phyloP scores from a whole-genome alignment of 2,113 vertebrate genomes.

The Pristiophorus japonicus region DNA sequence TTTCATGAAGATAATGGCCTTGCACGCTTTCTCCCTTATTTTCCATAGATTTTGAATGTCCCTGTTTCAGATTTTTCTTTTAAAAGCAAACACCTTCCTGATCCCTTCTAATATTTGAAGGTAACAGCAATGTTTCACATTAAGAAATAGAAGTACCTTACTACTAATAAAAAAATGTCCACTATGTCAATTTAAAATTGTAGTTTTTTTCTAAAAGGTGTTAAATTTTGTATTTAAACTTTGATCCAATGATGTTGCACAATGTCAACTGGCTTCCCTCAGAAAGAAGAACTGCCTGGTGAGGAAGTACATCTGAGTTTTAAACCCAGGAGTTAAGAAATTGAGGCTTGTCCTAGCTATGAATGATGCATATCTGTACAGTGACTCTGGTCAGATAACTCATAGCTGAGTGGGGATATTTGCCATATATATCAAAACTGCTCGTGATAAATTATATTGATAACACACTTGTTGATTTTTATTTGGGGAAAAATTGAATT shows the following conservation, averaged over 20 bases:
- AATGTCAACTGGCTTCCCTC: background rate
- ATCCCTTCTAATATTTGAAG: background rate
- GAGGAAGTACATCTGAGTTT: background rate
- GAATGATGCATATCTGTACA: background rate
- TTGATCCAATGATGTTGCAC: background rate
- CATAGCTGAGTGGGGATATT: constrained; percentile 15
- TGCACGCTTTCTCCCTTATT: background rate
- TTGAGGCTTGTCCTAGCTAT: background rate
- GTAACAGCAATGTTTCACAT: background rate
- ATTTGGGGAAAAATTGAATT: background rate
- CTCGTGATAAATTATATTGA: background rate
- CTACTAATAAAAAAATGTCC: background rate
- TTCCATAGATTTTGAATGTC: background rate
- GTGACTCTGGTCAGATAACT: background rate
- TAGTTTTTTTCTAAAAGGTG: background rate
- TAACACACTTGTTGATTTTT: constrained; percentile 17
- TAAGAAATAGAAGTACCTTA: too few species aligned
- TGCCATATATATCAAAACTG: background rate
- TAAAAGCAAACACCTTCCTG: background rate
- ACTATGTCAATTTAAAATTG: background rate
- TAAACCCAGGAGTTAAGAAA: background rate
- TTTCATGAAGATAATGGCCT: background rate
- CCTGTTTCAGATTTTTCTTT: background rate
- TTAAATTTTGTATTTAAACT: background rate
- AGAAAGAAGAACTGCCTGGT: background rate